Conservation (phyloP, 2,113 vertebrate species). For the Microcebus griseorufus region DNA sequence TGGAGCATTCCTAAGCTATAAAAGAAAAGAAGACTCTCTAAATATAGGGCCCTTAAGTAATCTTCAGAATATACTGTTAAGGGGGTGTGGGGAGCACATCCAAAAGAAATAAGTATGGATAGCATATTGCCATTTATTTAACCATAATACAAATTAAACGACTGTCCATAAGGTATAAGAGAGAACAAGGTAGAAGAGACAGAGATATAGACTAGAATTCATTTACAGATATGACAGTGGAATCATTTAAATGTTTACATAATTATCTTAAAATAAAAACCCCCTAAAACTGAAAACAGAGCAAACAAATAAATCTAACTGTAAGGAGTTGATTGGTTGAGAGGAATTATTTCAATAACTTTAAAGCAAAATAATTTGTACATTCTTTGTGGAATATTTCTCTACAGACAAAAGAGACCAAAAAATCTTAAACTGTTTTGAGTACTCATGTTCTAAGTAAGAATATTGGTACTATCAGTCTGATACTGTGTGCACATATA, state of each 20-base stretch:
- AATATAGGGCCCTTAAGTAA: neutral
- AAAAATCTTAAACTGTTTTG: neutral
- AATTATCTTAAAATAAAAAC: constrained; percentile 9
- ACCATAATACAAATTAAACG: neutral
- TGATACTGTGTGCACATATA: neutral
- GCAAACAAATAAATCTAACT: neutral
- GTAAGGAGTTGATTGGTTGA: neutral
- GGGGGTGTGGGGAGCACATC: neutral
- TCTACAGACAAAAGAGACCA: neutral
- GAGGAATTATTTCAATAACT: neutral
- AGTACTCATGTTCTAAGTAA: neutral
- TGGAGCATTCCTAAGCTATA: neutral
- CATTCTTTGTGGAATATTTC: neutral
- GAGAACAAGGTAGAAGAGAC: neutral
- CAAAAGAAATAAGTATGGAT: neutral
- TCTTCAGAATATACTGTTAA: neutral
- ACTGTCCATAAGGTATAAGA: neutral
- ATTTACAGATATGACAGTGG: neutral
- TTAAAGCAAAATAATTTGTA: neutral
- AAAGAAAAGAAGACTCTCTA: neutral
- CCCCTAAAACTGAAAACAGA: constrained; percentile 3
- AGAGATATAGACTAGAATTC: neutral
- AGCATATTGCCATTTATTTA: neutral
- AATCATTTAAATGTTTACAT: neutral
- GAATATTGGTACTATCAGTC: neutral